phyloP scores from a whole-genome alignment of 2,797 vertebrate genomes.

The Notoglanidium macrostoma region DNA sequence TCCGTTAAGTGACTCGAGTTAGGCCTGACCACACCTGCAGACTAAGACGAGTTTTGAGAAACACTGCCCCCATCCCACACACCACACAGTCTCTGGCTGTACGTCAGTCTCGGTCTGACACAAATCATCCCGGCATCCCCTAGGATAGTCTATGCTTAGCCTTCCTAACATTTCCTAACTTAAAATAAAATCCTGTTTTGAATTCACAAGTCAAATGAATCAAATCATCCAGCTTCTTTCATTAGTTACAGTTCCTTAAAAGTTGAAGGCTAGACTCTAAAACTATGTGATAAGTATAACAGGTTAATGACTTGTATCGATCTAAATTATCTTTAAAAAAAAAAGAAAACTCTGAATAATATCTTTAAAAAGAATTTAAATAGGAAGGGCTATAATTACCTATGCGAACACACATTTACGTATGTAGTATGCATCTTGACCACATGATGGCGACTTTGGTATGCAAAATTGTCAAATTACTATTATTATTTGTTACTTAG shows the following conservation, averaged over 20 bases:
- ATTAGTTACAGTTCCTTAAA: background rate
- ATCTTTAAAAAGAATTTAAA: background rate
- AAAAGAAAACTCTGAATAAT: background rate
- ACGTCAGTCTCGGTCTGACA: background rate
- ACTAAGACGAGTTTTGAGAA: background rate
- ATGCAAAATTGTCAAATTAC: background rate
- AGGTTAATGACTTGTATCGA: background rate
- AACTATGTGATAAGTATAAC: background rate
- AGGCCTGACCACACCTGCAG: background rate
- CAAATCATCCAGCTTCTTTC: background rate
- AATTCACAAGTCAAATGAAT: background rate
- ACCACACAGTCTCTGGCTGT: background rate
- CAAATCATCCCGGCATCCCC: too few species aligned
- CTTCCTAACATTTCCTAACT: background rate
- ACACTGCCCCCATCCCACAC: background rate
- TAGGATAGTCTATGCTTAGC: background rate
- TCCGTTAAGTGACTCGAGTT: background rate
- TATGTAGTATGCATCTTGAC: background rate
- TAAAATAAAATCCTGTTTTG: background rate
- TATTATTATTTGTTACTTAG: background rate
- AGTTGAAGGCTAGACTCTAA: background rate
- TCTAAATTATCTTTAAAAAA: background rate
- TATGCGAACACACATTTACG: background rate
- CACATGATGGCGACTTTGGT: conserved; percentile 14
- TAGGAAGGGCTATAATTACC: background rate